Conservation (phyloP, 64 coral and sea anemone species). For the Dendronephthya gigantea region DNA sequence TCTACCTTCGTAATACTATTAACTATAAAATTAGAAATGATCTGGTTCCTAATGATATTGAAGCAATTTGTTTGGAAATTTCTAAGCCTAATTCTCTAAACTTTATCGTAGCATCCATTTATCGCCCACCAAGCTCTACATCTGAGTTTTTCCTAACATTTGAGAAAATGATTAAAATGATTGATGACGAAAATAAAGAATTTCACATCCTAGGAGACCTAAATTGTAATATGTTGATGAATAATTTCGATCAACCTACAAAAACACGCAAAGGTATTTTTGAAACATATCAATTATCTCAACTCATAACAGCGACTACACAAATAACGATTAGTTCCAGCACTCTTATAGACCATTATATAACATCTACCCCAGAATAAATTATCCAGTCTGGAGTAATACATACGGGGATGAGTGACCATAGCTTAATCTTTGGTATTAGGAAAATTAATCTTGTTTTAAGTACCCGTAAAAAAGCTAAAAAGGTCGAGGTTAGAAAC, state of each 20-base stretch:
- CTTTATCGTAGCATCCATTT: neutral
- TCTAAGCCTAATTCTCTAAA: neutral
- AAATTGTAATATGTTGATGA: neutral
- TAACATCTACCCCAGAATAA: neutral
- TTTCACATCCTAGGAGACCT: neutral
- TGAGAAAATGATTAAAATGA: neutral
- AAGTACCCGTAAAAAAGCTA: neutral
- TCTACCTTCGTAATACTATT: constrained; percentile 1
- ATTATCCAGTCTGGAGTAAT: neutral
- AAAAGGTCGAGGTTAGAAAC: constrained; percentile 17
- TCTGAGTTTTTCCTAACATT: neutral
- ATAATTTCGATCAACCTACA: neutral
- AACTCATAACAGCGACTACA: no score
- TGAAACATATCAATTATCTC: no score
- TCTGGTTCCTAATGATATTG: neutral
- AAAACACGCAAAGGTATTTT: neutral
- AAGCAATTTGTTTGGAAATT: constrained; percentile 2
- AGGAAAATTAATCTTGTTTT: neutral
- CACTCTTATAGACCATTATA: neutral
- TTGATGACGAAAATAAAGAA: constrained; percentile 13
- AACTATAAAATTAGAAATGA: neutral
- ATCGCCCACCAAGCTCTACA: neutral
- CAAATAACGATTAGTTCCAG: neutral
- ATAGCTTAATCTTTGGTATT: constrained; percentile 7
- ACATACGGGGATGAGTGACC: constrained; percentile 10